Percentiles rank a stretch among this genome's conserved stretches.
Evolutionary conservation across 2,113 vertebrate genomes (phyloP).

Genomic region (Prunella himalayana): DNA sequence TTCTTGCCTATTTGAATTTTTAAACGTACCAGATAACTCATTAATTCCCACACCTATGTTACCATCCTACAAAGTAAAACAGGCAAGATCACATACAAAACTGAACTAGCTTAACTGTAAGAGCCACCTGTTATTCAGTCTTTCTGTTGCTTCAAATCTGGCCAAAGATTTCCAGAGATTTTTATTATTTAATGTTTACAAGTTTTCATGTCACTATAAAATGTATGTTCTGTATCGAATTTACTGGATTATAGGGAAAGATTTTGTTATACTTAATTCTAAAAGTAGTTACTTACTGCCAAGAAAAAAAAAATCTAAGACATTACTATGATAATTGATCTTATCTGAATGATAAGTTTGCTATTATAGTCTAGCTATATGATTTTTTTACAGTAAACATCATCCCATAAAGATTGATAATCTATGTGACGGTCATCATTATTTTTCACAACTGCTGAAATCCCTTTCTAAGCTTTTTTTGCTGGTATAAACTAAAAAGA

Average conservation of each 20-base stretch:
- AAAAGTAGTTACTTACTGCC: neutral
- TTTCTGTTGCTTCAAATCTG: constrained; percentile 1
- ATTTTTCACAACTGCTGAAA: neutral
- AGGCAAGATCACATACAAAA: neutral
- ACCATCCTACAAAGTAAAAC: neutral
- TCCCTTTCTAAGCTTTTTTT: neutral
- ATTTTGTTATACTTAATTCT: neutral
- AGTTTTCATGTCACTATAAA: neutral
- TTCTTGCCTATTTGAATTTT: neutral
- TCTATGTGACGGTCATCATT: neutral
- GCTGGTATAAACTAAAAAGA: neutral
- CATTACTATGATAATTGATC: neutral
- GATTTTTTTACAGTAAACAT: neutral
- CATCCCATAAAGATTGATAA: neutral
- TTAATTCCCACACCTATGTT: neutral
- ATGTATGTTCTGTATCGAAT: neutral
- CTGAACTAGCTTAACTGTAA: neutral
- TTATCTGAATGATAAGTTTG: neutral
- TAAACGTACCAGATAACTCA: neutral
- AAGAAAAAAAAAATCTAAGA: neutral
- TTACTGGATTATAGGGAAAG: neutral
- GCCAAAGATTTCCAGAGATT: neutral
- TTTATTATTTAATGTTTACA: neutral
- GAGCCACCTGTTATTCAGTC: neutral
- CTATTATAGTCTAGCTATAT: neutral